phyloP scores from a whole-genome alignment of 2,888 invertebrate species.

The Apocheima hispidaria region DNA sequence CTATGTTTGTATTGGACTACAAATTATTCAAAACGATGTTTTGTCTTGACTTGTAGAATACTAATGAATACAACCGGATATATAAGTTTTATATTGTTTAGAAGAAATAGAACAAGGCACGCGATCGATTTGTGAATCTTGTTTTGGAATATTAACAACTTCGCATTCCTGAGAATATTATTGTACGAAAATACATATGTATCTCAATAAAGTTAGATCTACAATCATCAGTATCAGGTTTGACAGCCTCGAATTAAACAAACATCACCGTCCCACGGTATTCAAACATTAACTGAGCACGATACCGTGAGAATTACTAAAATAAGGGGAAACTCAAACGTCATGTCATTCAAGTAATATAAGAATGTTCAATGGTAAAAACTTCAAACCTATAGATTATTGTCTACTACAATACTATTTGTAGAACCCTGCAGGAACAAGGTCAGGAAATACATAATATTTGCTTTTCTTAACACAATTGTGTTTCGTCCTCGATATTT shows the following conservation, averaged over 20 bases:
- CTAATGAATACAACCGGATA: constrained; percentile 30
- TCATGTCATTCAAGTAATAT: neutral
- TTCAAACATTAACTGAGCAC: constrained; percentile 8
- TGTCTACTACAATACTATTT: no score
- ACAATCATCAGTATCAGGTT: neutral
- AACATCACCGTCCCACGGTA: constrained; percentile 10
- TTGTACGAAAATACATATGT: neutral
- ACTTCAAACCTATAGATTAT: no score
- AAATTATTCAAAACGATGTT: constrained; percentile 24
- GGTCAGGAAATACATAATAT: no score
- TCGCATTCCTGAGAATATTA: neutral
- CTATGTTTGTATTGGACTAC: constrained; percentile 14
- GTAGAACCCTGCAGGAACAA: no score
- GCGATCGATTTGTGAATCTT: constrained; percentile 7
- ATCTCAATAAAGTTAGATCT: neutral
- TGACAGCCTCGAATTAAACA: constrained; percentile 1
- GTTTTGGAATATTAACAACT: neutral
- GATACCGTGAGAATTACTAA: constrained; percentile 12
- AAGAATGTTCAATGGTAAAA: no score
- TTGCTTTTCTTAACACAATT: constrained; percentile 13
- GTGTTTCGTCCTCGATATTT: constrained; percentile 1
- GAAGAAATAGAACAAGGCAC: constrained; percentile 1
- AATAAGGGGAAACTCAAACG: constrained; percentile 4
- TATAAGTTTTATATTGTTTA: constrained; percentile 15
- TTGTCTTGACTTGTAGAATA: constrained; percentile 16